Base-by-base conservation (phyloP, 2,797 vertebrate genomes). In the Arrhamphus sclerolepis region DNA sequence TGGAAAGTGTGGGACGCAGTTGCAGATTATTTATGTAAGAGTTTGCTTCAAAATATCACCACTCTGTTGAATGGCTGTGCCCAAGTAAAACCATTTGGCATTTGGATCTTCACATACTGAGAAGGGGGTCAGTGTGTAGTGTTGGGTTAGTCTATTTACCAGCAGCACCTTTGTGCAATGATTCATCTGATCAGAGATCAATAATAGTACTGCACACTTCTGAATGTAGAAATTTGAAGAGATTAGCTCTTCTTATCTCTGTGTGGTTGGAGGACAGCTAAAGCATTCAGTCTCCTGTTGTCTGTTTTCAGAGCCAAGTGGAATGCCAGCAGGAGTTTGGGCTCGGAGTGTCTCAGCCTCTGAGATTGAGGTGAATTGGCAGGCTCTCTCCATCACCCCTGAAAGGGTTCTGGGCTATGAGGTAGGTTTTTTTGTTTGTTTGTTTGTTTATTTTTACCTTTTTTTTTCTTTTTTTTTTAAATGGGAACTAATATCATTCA, bases 331-430 rank as follows among this genome's bases (percentile, higher is more conserved):
- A 0, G 92, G 91, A 0, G 93, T 97, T 41, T 93, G 92, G 69
- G 95, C 94, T 29, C 92, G 86, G 46, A 97, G 97, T 87, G 88
- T 96, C 59, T 96, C 96, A 3, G 93, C 95, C 86, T 95, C 94
- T 0, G 92, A 94, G 89, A 96, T 97, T 68, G 90, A 95, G 89
- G 96, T 98, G 76, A 94, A 92, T 82, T 98, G 97, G 97, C 86
- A 88, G 14, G 82, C 92, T 56, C 90, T 96, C 66, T 92, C 94
- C 41, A 94, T 93, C 93, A 93, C 92, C 64, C 94, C 93, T 74
- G 96, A 97, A 66, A 95, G 93, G 83, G 92, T 98, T 82, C 92
- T 97, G 69, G 97, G 97, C 86, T 98, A 97, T 13, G 96, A 98
- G 96, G 97, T 98, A 90, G 89, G 75, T 85, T 85, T 78, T 77